Evolutionary conservation across 2,888 invertebrate species (phyloP).

Genomic region (Xanthia icteritia): DNA sequence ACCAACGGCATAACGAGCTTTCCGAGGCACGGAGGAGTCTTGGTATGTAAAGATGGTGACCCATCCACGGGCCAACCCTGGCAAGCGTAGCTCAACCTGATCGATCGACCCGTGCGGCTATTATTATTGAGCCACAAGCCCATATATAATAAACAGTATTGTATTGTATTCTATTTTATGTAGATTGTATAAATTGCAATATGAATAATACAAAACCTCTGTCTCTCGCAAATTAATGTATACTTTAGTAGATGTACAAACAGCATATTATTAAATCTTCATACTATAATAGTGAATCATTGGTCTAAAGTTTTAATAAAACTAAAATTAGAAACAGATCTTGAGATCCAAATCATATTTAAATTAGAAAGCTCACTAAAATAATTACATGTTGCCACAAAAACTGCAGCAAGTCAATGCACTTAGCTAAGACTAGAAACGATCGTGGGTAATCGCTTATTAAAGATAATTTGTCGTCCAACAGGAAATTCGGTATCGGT

Average conservation of each 20-base stretch:
- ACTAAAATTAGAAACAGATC: background rate
- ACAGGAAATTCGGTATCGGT: slow-evolving; percentile 9
- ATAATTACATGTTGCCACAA: slow-evolving; percentile 18
- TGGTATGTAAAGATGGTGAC: too few relatives aligned
- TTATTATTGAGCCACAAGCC: too few relatives aligned
- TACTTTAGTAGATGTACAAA: background rate
- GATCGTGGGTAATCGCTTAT: slow-evolving; percentile 1
- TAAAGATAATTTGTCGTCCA: slow-evolving; percentile 17
- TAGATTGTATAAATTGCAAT: background rate
- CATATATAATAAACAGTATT: too few relatives aligned
- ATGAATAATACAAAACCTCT: background rate
- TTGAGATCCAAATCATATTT: slow-evolving; percentile 5
- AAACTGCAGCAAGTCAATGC: slow-evolving; percentile 19
- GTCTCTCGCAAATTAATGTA: background rate
- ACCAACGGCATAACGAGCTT: too few relatives aligned
- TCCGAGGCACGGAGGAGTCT: too few relatives aligned
- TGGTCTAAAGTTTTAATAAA: background rate
- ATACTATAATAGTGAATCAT: background rate
- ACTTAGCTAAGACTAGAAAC: slow-evolving; percentile 8
- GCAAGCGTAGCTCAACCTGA: too few relatives aligned
- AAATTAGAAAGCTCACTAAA: slow-evolving; percentile 19
- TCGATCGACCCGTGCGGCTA: too few relatives aligned
- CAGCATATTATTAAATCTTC: background rate
- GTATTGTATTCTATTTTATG: too few relatives aligned
- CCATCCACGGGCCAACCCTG: too few relatives aligned